Evolutionary conservation across 2,797 vertebrate genomes (phyloP).

Genomic region (Aulostomus chinensis): DNA sequence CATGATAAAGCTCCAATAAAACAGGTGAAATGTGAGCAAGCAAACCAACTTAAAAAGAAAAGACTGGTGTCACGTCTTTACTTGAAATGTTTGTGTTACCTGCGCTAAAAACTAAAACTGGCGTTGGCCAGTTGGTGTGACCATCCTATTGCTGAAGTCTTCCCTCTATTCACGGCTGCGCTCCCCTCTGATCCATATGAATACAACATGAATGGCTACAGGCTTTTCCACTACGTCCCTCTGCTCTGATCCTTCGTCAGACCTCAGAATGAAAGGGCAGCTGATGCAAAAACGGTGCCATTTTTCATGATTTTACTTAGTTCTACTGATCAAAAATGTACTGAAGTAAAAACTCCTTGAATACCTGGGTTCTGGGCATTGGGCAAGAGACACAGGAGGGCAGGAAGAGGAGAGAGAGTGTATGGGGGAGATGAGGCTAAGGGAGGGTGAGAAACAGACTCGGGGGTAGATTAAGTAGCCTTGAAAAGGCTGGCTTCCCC

Average conservation of each 20-base stretch:
- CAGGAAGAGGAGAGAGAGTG: conserved; percentile 5
- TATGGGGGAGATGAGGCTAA: conserved; percentile 19
- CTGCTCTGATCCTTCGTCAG: conserved; percentile 18
- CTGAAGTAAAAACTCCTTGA: conserved; percentile 24
- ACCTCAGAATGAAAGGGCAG: conserved; percentile 18
- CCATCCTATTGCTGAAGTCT: no score
- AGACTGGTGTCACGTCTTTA: neutral
- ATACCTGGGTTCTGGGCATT: conserved; percentile 5
- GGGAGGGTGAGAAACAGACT: conserved; percentile 18
- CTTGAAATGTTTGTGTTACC: neutral
- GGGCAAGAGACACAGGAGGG: conserved; percentile 8
- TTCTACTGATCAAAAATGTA: conserved; percentile 28
- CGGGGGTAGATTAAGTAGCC: conserved; percentile 69
- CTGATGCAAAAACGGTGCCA: conserved; percentile 31
- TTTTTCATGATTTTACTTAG: conserved; percentile 30
- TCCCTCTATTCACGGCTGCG: no score
- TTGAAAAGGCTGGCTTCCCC: conserved; percentile 55
- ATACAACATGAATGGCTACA: neutral
- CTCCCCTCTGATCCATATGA: conserved; percentile 1
- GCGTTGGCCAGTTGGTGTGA: no score
- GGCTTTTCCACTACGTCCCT: neutral
- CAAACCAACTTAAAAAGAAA: no score
- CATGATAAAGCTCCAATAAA: no score
- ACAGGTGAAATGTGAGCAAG: no score
- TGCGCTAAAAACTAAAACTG: no score